Evolutionary conservation across 2,113 vertebrate species (phyloP), one percentile per base, ranked within the genome.

Genomic region (Sorex fumeus): DNA sequence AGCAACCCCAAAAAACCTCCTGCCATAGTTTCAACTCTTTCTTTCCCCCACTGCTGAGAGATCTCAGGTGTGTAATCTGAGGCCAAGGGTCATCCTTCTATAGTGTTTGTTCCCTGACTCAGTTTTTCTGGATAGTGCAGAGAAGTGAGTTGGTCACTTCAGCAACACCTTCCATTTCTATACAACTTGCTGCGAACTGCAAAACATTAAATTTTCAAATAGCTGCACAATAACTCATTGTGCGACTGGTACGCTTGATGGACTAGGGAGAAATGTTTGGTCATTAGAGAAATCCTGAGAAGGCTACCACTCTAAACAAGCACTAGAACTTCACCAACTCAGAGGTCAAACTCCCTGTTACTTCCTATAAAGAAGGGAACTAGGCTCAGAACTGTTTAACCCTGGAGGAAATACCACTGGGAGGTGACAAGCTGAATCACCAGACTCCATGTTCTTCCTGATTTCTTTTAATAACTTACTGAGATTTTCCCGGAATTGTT

Each of bases 401-500:
- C 15, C 91, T 30, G 57, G 80, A 67, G 74, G 32, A 95, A 47
- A 78, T 1, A 9, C 83, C 67, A 8, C 34, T 9, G 72, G 16
- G 3, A 91, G 71, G 32, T 89, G 92, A 88, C 45, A 84, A 74
- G 50, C 6, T 30, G 43, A 96, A 81, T 84, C 91, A 95, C 53
- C 78, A 94, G 36, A 84, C 11, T 66, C 28, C 11, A 36, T 36
- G 80, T 83, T 80, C 13, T n/a, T 93, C 64, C 91, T 32, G 7
- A 83, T 84, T 85, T 86, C 72, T 92, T 81, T 80, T 91, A 91
- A 81, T 30, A 91, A 95, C 2, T n/a, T 86, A 16, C 0, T 66
- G 12, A 75, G 5, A 86, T 94, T 95, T 93, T 70, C 71, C 78
- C 84, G 53, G 95, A 96, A 93, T 34, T 32, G 53, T 64, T 96